Evolutionary conservation across 2,113 vertebrate species (phyloP), one percentile per base, ranked within the genome.

Genomic region (Jacana jacana): DNA sequence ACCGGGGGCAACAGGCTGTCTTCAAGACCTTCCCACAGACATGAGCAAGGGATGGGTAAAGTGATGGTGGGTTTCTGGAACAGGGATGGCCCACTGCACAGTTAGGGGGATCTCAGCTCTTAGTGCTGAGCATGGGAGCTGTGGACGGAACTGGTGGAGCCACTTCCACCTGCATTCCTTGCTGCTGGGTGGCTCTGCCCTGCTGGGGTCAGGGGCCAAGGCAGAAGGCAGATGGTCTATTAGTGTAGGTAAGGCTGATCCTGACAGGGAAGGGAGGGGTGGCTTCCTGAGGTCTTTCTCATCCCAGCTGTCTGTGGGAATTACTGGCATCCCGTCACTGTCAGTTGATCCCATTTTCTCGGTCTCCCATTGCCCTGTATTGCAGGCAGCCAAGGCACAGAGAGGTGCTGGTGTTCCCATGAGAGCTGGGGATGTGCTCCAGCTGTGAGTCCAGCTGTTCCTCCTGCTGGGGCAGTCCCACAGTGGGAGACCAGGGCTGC

Each of bases 241-340:
- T 19, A 11, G 60, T 73, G 75, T 63, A 64, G 78, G 42, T 46
- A 27, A 40, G 49, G 72, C 39, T 91, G 89, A 91, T 89, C 86
- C 87, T 89, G 55, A 13, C 16, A 60, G 71, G 57, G 80, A 66
- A 49, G 17, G 6, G 13, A 35, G 15, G 23, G 10, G 31, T 33
- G 20, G 46, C 55, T 87, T 86, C 48, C 70, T 60, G 65, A 81
- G 73, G 31, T 92, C 81, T 14, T 84, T 86, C 73, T 68, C 65
- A 79, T 81, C 73, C 48, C 78, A 91, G 81, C 87, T 95, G 81
- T 84, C 89, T 52, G 54, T 61, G 73, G 81, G 87, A 91, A 75
- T 94, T 91, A 87, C 52, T 11, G 60, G 51, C 48, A 87, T 82
- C 81, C 52, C 6, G 0, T 55, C 2, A 1, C 82, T 55, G 7